Base-by-base conservation (phyloP, 2,113 vertebrate genomes). In the Pimephales promelas region DNA sequence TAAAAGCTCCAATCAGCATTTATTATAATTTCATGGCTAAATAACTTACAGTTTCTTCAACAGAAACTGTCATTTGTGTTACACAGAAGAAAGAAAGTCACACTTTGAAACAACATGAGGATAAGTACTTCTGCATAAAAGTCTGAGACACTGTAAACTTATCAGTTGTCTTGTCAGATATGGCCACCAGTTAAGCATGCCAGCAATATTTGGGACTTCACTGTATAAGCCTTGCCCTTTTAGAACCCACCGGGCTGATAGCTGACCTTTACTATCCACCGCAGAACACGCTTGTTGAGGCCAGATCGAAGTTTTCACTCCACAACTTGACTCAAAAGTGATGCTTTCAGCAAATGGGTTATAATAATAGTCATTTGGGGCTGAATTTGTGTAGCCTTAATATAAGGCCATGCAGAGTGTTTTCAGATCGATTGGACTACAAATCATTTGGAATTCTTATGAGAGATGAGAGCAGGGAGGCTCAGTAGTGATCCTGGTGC, bases 221-320 rank as follows among this genome's bases (percentile, higher is more conserved):
- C 28, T 54, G 26, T 66, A 83, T 61, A 47, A 24, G 57, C 54
- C 68, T 79, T n/a, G 24, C 57, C 45, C 62, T 83, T 72, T 61
- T 57, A 79, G 52, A 36, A 64, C 81, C 64, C 31, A 4, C 14
- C 24, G 16, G 71, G 45, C 14, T 61, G 81, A 57, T 85, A 82
- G 36, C 81, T 79, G 36, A 83, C 75, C 85, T 83, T 84, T 83
- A 52, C 61, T 81, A 71, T 61, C 70, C 71, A 70, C 24, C 22
- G 18, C 62, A 40, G 71, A 20, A 14, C 56, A 59, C 3, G 7
- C 4, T 28, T 40, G 31, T 28, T 40, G 22, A 68, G 72, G 28
- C 72, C 83, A 70, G 59, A 84, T 75, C 43, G 22, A 59, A 62
- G 43, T 62, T 59, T 40, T 47, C 70, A 26, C 59, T 74, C 28